These are phyloP conservation scores for Heliconius eleuchia DNA, from an alignment of 1,140 invertebrate genomes.

Conservation along the genomic window DNA sequence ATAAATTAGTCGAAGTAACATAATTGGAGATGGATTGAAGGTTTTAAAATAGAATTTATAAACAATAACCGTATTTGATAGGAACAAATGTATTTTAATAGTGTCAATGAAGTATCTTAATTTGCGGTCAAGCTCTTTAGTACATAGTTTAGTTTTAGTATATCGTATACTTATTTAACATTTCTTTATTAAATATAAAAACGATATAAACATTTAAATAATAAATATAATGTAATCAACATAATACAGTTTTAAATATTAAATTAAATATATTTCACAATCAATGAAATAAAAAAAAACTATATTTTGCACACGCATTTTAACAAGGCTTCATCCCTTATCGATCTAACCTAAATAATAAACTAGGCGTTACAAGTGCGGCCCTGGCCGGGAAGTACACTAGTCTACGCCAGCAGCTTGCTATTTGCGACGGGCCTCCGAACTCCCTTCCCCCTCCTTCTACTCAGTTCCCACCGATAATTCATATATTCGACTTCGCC, in stretches of 20 bases:
- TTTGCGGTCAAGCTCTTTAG: too few species aligned
- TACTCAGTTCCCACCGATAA: conserved; percentile 59
- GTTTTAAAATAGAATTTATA: neutral
- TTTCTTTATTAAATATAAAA: too few species aligned
- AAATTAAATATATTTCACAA: neutral
- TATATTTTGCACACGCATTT: neutral
- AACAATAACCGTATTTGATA: neutral
- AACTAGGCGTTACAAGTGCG: conserved; percentile 41
- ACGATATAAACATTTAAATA: too few species aligned
- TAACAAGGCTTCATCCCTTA: conserved; percentile 16
- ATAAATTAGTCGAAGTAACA: conserved; percentile 30
- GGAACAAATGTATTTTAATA: neutral
- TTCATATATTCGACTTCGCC: conserved; percentile 57
- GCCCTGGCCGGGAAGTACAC: conserved; percentile 62
- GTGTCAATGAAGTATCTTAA: neutral
- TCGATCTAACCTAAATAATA: conserved; percentile 29
- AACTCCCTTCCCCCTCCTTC: conserved; percentile 48
- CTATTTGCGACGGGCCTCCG: conserved; percentile 73
- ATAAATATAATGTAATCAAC: too few species aligned
- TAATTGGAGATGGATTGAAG: neutral
- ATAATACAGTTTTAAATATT: too few species aligned
- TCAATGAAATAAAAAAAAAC: neutral
- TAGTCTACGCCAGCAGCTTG: conserved; percentile 65
- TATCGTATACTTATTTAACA: too few species aligned
- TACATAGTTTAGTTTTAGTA: too few species aligned